These are phyloP conservation scores for Trachelus tabidus DNA, from an alignment of 2,888 invertebrate genomes.

Conservation along the genomic window DNA sequence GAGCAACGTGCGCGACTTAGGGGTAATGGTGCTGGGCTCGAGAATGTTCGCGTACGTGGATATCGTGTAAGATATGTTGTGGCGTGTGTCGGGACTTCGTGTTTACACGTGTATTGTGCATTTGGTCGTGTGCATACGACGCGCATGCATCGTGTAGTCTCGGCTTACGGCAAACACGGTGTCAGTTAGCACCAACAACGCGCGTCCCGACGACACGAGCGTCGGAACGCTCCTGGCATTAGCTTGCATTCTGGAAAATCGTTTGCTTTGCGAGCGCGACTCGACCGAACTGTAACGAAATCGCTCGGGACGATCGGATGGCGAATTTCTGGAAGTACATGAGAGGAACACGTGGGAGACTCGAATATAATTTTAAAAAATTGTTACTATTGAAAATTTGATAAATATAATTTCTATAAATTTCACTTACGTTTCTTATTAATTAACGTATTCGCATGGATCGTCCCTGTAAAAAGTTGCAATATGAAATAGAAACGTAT, in stretches of 20 bases:
- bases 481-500: too few species aligned
- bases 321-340: neutral
- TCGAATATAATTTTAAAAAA: neutral
- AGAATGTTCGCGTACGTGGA: neutral
- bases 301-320: neutral
- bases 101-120: slow-evolving; percentile 15
- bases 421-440: fast-evolving
- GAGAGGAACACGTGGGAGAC: neutral
- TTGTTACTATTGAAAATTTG: too few species aligned
- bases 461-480: fast-evolving
- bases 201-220: slow-evolving; percentile 39
- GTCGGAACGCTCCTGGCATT: slow-evolving; percentile 27
- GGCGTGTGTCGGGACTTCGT: slow-evolving; percentile 19
- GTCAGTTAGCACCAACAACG: slow-evolving; percentile 35
- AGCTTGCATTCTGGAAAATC: slow-evolving; percentile 56
- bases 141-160: neutral
- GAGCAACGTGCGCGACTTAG: neutral
- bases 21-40: neutral
- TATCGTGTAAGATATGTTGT: neutral
- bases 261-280: slow-evolving; percentile 27
- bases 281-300: neutral
- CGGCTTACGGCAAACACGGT: slow-evolving; percentile 34
- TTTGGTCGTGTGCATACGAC: slow-evolving; percentile 12
- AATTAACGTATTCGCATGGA: too few species aligned
- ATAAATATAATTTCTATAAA: too few species aligned